Base-by-base conservation (phyloP, 2,888 invertebrate species). In the Lasioglossum figueresi region DNA sequence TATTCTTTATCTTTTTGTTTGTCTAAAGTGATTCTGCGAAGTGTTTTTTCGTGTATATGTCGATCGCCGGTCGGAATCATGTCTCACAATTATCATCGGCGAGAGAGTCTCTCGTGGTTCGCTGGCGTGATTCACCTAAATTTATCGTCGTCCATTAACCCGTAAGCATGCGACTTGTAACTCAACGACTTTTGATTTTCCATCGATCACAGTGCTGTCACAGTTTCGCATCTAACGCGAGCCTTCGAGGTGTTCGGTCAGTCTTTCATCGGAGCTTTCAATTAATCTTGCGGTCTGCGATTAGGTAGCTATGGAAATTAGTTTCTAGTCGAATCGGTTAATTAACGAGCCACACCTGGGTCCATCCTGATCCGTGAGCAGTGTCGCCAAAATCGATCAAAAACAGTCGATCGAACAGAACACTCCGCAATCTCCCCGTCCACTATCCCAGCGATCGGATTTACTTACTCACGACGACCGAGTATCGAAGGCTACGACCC, bases 201-300 rank as follows among this genome's bases (percentile, higher is more conserved):
- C 75, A 72, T 72, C 78, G 75, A 84, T 79, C 84, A 76, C 79
- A 84, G 85, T 72, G 71, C 76, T 72, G 75, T 84, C 56, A 77
- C 76, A 43, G 52, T 79, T 66, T 68, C 77, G 40, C 74, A 37
- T 56, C 56, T 19, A 59, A 71, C 27, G 79, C 45, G 16, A 81
- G 48, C 56, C 16, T 27, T 23, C 37, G 52, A 23, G 48, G 52
- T 52, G 34, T 31, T 23, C 10, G n/a, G 37, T 48, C 52, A 59
- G 19, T 48, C n/a, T 19, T 43, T 71, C 75, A 68, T 16, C 56
- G 31, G 66, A 72, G 45, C 72, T 31, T 72, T 40, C 34, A 45
- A 48, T 43, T 45, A 34, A 72, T 45, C 45, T 31, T 31, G 16
- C 31, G 31, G 63, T 19, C 31, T 63, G 31, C 34, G 31, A 31